phyloP scores from a whole-genome alignment of 2,888 invertebrate genomes.

The Rhingia rostrata region DNA sequence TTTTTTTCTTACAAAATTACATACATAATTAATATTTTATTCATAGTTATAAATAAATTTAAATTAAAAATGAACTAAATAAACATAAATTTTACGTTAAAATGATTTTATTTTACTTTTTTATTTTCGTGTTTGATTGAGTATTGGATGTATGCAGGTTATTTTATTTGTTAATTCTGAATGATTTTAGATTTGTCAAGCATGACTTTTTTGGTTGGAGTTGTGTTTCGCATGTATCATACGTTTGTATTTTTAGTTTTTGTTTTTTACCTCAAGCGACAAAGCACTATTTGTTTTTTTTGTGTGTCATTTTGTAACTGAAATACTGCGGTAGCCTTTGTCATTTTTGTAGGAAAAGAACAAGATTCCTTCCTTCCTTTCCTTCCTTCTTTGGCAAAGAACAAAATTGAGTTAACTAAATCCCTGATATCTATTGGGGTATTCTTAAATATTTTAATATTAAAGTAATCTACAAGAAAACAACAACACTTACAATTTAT shows the following conservation, averaged over 20 bases:
- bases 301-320: background rate
- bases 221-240: slow-evolving; percentile 48
- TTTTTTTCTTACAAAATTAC: slow-evolving; percentile 68
- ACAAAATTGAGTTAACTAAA: too few relatives aligned
- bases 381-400: too few relatives aligned
- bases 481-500: too few relatives aligned
- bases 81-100: slow-evolving; percentile 66
- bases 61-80: slow-evolving; percentile 69
- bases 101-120: slow-evolving; percentile 46
- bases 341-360: too few relatives aligned
- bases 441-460: too few relatives aligned
- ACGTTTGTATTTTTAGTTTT: slow-evolving; percentile 9
- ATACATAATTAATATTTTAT: slow-evolving; percentile 69
- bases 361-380: too few relatives aligned
- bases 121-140: slow-evolving; percentile 54
- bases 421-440: too few relatives aligned
- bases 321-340: background rate
- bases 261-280: slow-evolving; percentile 15
- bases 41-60: slow-evolving; percentile 45
- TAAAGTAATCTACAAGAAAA: too few relatives aligned
- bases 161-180: slow-evolving; percentile 34
- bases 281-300: slow-evolving; percentile 1
- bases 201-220: slow-evolving; percentile 47
- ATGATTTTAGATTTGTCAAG: slow-evolving; percentile 41
- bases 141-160: slow-evolving; percentile 43